phyloP scores from a whole-genome alignment of 2,797 vertebrate genomes.

The Caiman crocodilus region DNA sequence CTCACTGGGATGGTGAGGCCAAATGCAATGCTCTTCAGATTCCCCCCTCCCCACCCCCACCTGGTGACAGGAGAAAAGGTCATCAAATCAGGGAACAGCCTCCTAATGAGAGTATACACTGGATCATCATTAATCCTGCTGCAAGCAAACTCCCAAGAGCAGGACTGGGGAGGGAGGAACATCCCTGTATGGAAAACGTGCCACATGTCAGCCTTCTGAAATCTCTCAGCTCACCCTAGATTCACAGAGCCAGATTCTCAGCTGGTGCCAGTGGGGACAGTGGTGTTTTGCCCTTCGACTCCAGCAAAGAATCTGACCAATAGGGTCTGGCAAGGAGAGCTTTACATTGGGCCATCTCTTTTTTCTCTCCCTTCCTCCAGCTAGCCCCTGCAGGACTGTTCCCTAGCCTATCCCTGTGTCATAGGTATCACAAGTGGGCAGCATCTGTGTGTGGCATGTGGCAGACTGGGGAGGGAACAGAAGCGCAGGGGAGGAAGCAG shows the following conservation, averaged over 20 bases:
- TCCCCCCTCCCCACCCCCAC: rapidly evolving
- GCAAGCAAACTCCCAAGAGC: not conserved
- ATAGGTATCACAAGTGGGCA: too few species aligned
- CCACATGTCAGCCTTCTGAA: not conserved
- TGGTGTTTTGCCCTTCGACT: not conserved
- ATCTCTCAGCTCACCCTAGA: not conserved
- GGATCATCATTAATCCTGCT: not conserved
- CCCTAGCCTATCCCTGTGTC: not conserved
- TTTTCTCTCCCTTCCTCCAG: not conserved
- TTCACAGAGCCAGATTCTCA: not conserved
- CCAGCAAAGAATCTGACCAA: not conserved
- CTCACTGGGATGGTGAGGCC: not conserved
- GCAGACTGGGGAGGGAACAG: too few species aligned
- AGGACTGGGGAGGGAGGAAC: not conserved
- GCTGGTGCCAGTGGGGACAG: too few species aligned
- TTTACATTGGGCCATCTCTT: not conserved
- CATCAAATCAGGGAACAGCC: rapidly evolving
- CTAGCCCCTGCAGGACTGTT: not conserved
- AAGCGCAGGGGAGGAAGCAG: too few species aligned
- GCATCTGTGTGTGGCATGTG: too few species aligned
- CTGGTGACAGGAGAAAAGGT: not conserved
- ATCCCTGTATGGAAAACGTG: not conserved
- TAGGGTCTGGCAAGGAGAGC: not conserved
- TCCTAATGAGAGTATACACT: rapidly evolving
- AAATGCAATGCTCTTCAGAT: not conserved